These are phyloP conservation scores for Ceriagrion tenellum DNA, from an alignment of 2,888 invertebrate genomes.

Conservation along the genomic window DNA sequence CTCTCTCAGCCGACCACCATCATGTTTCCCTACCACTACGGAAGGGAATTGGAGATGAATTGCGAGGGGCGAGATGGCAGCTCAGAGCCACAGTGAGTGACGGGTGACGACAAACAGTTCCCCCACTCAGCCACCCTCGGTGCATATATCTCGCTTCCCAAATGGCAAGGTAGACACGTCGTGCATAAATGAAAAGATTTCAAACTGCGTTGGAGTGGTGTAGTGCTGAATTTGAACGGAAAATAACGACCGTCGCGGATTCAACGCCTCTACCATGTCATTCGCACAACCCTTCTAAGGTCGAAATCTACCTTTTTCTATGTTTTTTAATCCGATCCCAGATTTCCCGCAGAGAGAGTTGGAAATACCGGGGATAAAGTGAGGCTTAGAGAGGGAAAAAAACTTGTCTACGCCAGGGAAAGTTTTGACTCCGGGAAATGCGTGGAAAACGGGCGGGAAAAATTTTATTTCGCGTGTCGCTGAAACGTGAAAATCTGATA, in stretches of 20 bases:
- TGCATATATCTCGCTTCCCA: neutral
- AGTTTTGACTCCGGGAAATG: too few species aligned
- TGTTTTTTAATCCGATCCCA: neutral
- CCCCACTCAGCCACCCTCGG: neutral
- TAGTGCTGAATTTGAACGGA: neutral
- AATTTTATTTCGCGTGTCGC: too few species aligned
- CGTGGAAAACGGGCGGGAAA: too few species aligned
- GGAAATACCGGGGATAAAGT: neutral
- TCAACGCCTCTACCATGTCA: neutral
- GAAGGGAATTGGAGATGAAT: too few species aligned
- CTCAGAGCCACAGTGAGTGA: neutral
- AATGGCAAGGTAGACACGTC: neutral
- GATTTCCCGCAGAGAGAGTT: neutral
- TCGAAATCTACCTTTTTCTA: neutral
- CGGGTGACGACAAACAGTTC: neutral
- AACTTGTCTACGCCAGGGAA: too few species aligned
- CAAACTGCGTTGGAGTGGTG: neutral
- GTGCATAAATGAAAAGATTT: neutral
- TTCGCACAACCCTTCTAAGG: neutral
- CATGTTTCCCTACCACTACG: too few species aligned
- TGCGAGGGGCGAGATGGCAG: too few species aligned
- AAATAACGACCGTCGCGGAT: neutral
- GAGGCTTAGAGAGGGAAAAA: neutral
- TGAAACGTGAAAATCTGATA: too few species aligned
- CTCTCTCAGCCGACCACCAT: too few species aligned